phyloP scores from a whole-genome alignment of 2,797 vertebrate species.

The Sylvilagus floridanus region DNA sequence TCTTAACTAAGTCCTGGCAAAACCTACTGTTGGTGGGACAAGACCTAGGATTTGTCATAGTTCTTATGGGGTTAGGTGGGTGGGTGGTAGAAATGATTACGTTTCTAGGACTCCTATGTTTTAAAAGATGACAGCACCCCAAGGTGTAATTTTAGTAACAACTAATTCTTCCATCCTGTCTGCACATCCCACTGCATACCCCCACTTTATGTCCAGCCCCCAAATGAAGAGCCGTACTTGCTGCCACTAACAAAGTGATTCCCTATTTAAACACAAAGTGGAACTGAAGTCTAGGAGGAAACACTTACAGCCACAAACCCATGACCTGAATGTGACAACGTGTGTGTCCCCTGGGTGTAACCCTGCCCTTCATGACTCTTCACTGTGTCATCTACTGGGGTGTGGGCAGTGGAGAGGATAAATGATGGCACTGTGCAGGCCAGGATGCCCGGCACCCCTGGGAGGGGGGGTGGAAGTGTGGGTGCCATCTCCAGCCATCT shows the following conservation, averaged over 20 bases:
- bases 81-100: neutral
- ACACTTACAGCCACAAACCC: neutral
- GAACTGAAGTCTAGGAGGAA: neutral
- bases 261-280: neutral
- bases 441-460: neutral
- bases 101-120: constrained; percentile 34
- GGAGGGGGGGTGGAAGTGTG: neutral
- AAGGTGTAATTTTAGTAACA: neutral
- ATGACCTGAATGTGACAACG: neutral
- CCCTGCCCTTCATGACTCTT: neutral
- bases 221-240: neutral
- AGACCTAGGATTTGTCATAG: neutral
- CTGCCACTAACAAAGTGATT: neutral
- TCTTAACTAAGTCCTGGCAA: neutral
- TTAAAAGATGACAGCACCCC: neutral
- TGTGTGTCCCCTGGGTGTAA: neutral
- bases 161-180: neutral
- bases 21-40: neutral
- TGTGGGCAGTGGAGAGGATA: neutral
- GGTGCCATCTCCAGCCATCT: neutral
- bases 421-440: neutral
- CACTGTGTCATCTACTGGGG: neutral
- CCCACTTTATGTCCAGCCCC: neutral
- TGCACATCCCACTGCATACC: neutral
- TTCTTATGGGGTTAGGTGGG: neutral